Evolutionary conservation across 2,797 vertebrate genomes (phyloP).

Genomic region (Xenops minutus): DNA sequence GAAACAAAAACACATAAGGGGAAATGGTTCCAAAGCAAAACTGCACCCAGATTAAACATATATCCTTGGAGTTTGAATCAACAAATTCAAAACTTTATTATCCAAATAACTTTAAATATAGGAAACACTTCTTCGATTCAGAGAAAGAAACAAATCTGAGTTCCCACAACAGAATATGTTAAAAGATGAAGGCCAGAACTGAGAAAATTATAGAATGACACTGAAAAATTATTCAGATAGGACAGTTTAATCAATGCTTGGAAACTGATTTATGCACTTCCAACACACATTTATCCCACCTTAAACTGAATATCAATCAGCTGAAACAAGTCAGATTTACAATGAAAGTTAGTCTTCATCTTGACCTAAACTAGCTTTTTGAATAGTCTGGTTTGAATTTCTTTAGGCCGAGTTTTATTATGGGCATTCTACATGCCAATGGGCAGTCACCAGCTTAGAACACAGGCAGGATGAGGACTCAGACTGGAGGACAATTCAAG

Average conservation of each 20-base stretch:
- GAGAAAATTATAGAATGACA: background rate
- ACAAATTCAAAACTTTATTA: background rate
- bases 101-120: background rate
- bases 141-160: background rate
- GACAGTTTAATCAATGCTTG: background rate
- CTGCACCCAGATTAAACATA: background rate
- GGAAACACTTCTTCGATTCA: background rate
- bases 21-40: background rate
- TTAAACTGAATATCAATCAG: background rate
- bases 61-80: background rate
- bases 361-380: background rate
- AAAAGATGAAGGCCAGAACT: background rate
- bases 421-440: background rate
- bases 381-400: background rate
- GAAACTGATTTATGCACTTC: background rate
- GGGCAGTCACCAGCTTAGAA: background rate
- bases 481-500: background rate
- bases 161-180: background rate
- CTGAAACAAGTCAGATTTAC: background rate
- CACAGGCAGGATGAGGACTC: background rate
- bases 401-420: background rate
- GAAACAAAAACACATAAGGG: background rate
- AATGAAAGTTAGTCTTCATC: background rate
- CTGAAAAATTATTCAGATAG: background rate
- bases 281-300: background rate